These are phyloP conservation scores for Fabriciana adippe DNA, from an alignment of 2,888 invertebrate species.

Conservation along the genomic window DNA sequence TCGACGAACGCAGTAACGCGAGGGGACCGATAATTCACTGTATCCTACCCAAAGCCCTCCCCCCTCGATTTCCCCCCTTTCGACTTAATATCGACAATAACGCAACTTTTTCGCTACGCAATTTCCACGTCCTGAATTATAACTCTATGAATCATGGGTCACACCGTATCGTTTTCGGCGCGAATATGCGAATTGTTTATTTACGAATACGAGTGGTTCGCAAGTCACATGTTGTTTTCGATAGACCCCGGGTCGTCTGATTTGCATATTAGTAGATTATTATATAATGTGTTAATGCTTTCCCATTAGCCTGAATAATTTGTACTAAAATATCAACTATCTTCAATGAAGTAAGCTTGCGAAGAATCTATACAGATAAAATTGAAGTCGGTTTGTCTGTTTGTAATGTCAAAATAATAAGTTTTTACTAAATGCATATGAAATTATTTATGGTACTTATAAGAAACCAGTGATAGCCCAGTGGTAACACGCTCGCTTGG, in stretches of 20 bases:
- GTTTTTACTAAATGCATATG: too few species aligned
- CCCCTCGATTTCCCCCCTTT: constrained; percentile 25
- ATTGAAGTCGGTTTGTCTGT: too few species aligned
- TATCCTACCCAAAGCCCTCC: constrained; percentile 46
- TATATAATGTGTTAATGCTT: constrained; percentile 10
- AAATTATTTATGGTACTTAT: too few species aligned
- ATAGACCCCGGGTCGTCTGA: constrained; percentile 11
- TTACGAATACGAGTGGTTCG: constrained; percentile 36
- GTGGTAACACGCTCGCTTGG: too few species aligned
- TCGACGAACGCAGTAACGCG: constrained; percentile 50
- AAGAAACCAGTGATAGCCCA: too few species aligned
- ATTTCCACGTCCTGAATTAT: constrained; percentile 65
- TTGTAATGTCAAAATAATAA: too few species aligned
- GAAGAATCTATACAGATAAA: too few species aligned
- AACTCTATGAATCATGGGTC: constrained; percentile 67
- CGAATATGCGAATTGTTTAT: constrained; percentile 52
- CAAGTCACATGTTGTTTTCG: constrained; percentile 22
- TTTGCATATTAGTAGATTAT: constrained; percentile 1
- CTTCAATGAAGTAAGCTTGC: too few species aligned
- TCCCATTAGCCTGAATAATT: background rate
- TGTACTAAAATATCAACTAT: background rate
- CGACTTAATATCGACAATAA: constrained; percentile 70
- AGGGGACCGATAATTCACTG: constrained; percentile 64
- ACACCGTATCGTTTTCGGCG: constrained; percentile 49
- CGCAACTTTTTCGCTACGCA: constrained; percentile 60